Evolutionary conservation across 2,797 vertebrate species (phyloP), one percentile per base, ranked within the genome.

Genomic region (Falco biarmicus): DNA sequence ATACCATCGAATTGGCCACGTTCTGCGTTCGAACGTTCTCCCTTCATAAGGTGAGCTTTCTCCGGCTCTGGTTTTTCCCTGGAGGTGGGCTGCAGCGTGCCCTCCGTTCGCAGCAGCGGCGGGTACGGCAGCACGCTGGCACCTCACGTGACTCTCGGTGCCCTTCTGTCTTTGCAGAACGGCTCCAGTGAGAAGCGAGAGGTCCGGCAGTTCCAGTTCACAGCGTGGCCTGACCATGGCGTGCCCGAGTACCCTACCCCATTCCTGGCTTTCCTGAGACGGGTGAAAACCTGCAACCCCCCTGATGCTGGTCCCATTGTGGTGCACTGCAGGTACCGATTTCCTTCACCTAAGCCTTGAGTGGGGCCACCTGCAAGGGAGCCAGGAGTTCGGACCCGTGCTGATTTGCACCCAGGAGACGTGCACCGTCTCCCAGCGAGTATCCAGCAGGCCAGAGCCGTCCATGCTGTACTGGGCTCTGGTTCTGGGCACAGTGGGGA

Each of bases 161-260:
- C 28, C 28, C 19, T 16, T 11, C 6, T 10, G 28, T 28, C 87
- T 47, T 15, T 45, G 34, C 97, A 99, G 99, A 99, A 99, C 0
- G 99, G 99, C 57, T 99, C 99, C 7, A 99, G 99, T 10, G 99
- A 99, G 98, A 99, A 99, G 95, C 98, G 99, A 3, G 99, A 99
- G 94, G 99, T 99, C 11, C 99, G 99, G 60, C 99, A 99, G 98
- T 99, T 99, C 98, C 99, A 99, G 98, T 99, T 99, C 98, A 99
- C 99, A 0, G 99, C 99, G 0, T 99, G 99, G 99, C 99, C 99
- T 0, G 99, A 99, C 98, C 99, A 99, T 2, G 99, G 99, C 0
- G 99, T 99, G 3, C 99, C 99, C 0, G 99, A 99, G 95, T 99
- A 99, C 84, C 99, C 99, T 2, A 99, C 99, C 1, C 99, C 99